Percentiles rank a stretch among this genome's conserved stretches.
phyloP scores from a whole-genome alignment of 1,140 invertebrate genomes.

The Tyrophagus putrescentiae region DNA sequence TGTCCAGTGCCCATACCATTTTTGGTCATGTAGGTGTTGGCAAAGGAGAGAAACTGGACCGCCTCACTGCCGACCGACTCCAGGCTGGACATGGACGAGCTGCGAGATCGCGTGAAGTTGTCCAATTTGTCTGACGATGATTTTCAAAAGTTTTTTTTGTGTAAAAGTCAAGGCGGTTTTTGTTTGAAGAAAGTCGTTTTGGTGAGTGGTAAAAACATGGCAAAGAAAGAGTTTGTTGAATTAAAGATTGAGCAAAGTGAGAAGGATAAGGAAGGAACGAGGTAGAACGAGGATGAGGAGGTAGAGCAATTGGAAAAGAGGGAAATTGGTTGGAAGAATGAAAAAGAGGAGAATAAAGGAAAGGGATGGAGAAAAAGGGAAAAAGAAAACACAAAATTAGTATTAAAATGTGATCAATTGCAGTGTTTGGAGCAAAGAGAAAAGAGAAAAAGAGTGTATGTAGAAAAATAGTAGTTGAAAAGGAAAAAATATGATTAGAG shows the following conservation, averaged over 20 bases:
- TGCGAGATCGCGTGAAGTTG: conserved; percentile 83
- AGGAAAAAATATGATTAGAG: too few relatives aligned
- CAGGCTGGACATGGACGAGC: conserved; percentile 89
- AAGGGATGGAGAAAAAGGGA: too few relatives aligned
- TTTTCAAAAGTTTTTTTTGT: too few relatives aligned
- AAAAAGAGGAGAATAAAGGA: too few relatives aligned
- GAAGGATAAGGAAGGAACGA: neutral
- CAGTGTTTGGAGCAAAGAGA: neutral
- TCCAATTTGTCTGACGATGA: conserved; percentile 95
- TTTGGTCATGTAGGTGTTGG: conserved; percentile 86
- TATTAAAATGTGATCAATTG: neutral
- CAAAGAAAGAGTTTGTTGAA: too few relatives aligned
- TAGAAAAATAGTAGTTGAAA: too few relatives aligned
- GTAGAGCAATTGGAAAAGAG: neutral
- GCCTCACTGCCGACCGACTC: conserved; percentile 91
- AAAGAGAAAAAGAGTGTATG: neutral
- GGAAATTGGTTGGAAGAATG: too few relatives aligned
- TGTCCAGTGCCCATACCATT: conserved; percentile 59
- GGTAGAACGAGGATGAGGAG: neutral
- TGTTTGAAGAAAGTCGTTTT: too few relatives aligned
- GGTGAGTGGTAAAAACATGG: too few relatives aligned
- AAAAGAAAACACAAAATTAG: neutral
- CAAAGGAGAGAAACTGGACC: conserved; percentile 86
- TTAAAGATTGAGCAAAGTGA: conserved; percentile 3
- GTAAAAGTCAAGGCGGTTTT: too few relatives aligned